Percentiles rank a stretch among this genome's conserved stretches.
Evolutionary conservation across 2,888 invertebrate genomes (phyloP).

Genomic region (Prostheceraeus crozeri): DNA sequence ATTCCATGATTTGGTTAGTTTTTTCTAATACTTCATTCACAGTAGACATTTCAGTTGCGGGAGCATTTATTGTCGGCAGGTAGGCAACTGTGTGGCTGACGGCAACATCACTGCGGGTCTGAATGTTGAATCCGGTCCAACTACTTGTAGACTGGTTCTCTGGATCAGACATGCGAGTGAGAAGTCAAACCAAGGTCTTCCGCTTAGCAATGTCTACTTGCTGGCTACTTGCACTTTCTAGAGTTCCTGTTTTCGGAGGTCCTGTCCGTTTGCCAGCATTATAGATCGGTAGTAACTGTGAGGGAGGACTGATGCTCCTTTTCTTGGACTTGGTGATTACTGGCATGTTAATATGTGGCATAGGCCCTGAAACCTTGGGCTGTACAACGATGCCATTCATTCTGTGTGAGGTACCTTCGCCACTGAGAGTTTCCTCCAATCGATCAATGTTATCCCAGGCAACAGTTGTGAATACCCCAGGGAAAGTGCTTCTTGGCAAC

Average conservation of each 20-base stretch:
- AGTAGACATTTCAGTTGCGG: conserved; percentile 37
- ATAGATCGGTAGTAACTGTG: neutral
- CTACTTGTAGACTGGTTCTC: no score
- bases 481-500: no score
- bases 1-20: conserved; percentile 29
- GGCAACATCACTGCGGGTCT: no score
- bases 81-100: conserved; percentile 35
- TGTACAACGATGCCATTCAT: no score
- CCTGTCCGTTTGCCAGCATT: conserved; percentile 22
- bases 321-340: conserved; percentile 18
- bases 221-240: conserved; percentile 1
- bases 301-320: conserved; percentile 21
- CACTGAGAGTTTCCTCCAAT: no score
- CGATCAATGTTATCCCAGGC: no score
- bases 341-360: conserved; percentile 6
- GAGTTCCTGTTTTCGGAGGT: conserved; percentile 13
- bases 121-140: no score
- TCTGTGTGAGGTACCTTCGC: no score
- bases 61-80: conserved; percentile 39
- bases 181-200: conserved; percentile 15
- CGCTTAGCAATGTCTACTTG: neutral
- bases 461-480: no score
- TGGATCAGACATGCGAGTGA: conserved; percentile 21
- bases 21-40: conserved; percentile 33
- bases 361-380: no score